Base-by-base conservation (phyloP, 2,888 invertebrate genomes). In the Thymelicus sylvestris region DNA sequence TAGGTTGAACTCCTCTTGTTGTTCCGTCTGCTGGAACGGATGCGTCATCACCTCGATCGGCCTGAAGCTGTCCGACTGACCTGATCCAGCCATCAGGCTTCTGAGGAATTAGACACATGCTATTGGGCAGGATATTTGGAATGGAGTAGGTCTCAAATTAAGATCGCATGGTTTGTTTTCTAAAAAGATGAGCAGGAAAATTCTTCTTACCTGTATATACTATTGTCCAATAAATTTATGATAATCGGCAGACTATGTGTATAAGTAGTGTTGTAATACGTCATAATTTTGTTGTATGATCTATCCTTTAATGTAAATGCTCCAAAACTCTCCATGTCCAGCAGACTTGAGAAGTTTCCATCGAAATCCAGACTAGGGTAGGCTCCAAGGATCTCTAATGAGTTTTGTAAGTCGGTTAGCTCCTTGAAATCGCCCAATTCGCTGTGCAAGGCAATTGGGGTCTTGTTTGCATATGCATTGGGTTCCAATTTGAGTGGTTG, bases 231-330 rank as follows among this genome's bases (percentile, higher is more conserved):
- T 68, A 96, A 88, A 86, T 97, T 97, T 62, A 97, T 87, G 55
- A 97, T 91, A 73, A 97, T 95, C 4, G 97, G 97, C 78, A 97
- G 89, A 74, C 97, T 96, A 84, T 97, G 97, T 64, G 96, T 95
- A 80, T 95, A 96, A 0, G 97, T 97, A 81, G 97, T 97, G 83
- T 98, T 98, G 87, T 97, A 97, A 74, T 96, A 94, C 52, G 96
- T 92, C 77, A 95, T 95, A 24, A 96, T 89, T 74, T 94, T 94
- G 67, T 95, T 94, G 72, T 94, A 94, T 0, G 95, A 93, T 75
- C 95, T 95, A 12, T 93, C 91, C 64, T 93, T 94, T 63, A 96
- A 86, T 81, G 95, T 95, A 75, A 96, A 93, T 2, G 96, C 96
- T 24, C 95, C 96, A 89, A 96, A 95, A 77, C 96, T 95, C 72